Evolutionary conservation across 23 tunicate genomes (phyloP).

Genomic region (Aplidium turbinatum): DNA sequence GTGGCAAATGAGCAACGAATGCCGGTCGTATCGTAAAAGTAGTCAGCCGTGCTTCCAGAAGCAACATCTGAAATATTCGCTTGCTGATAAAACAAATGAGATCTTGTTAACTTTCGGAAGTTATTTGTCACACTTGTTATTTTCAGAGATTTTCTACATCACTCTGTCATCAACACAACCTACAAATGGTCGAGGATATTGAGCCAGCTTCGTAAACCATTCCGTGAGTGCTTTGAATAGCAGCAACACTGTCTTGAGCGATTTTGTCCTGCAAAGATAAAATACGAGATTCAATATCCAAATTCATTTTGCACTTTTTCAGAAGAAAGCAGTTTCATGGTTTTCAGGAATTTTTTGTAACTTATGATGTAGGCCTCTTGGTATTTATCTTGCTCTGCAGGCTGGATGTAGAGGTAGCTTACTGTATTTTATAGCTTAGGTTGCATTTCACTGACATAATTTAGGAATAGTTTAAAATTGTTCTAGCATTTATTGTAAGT

Average conservation of each 20-base stretch:
- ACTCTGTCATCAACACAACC: conserved; percentile 10
- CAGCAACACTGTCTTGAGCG: conserved; percentile 38
- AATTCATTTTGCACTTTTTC: too few species aligned
- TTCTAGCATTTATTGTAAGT: too few species aligned
- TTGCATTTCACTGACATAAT: too few species aligned
- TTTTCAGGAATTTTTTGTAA: too few species aligned
- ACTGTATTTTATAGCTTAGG: too few species aligned
- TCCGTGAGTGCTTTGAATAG: conserved; percentile 42
- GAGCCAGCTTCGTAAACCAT: conserved; percentile 55
- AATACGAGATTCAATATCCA: too few species aligned
- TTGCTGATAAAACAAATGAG: background rate
- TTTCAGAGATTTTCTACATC: background rate
- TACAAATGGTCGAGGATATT: conserved; percentile 73
- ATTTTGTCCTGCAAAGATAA: conserved; percentile 42
- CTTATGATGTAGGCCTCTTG: too few species aligned
- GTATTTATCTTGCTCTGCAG: too few species aligned
- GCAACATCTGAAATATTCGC: conserved; percentile 69
- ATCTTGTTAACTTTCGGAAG: background rate
- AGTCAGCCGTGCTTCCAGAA: conserved; percentile 96
- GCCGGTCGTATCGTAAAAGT: conserved; percentile 56
- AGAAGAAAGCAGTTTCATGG: too few species aligned
- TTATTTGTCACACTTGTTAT: background rate
- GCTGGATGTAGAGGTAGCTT: too few species aligned
- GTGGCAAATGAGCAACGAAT: conserved; percentile 54
- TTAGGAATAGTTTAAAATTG: too few species aligned